These are phyloP conservation scores for Campoletis raptor DNA, from an alignment of 2,888 invertebrate genomes.

Conservation along the genomic window DNA sequence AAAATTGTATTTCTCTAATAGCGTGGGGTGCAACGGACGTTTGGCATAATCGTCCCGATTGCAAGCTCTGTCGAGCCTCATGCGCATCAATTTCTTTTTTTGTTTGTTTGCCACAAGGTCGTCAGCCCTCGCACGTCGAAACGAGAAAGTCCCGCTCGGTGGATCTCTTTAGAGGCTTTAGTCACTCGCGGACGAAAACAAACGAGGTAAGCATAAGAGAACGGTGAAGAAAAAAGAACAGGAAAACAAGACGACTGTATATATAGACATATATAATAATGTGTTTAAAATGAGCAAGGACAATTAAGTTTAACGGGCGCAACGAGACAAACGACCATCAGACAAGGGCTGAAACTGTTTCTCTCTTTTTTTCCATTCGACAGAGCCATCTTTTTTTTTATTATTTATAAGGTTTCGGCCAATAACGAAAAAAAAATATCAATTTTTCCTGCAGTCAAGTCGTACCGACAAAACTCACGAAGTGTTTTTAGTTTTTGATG, in stretches of 20 bases:
- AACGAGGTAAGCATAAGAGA: slow-evolving; percentile 61
- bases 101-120: slow-evolving; percentile 57
- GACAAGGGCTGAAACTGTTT: neutral
- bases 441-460: neutral
- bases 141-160: slow-evolving; percentile 49
- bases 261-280: neutral
- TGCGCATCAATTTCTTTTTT: slow-evolving; percentile 7
- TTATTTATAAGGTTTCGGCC: neutral
- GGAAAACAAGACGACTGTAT: slow-evolving; percentile 27
- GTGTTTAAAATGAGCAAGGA: neutral
- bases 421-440: neutral
- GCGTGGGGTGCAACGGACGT: slow-evolving; percentile 19
- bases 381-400: neutral
- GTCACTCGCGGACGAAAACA: slow-evolving; percentile 46
- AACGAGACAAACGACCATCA: neutral
- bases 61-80: slow-evolving; percentile 13
- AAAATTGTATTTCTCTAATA: neutral
- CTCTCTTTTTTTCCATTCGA: neutral
- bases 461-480: neutral
- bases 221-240: slow-evolving; percentile 17
- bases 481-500: neutral
- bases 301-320: neutral
- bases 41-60: slow-evolving; percentile 34
- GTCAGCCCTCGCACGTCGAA: slow-evolving; percentile 28
- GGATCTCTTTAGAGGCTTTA: neutral